These are phyloP conservation scores for Melanotaenia nigrans DNA, from an alignment of 2,797 vertebrate species.

Conservation along the genomic window DNA sequence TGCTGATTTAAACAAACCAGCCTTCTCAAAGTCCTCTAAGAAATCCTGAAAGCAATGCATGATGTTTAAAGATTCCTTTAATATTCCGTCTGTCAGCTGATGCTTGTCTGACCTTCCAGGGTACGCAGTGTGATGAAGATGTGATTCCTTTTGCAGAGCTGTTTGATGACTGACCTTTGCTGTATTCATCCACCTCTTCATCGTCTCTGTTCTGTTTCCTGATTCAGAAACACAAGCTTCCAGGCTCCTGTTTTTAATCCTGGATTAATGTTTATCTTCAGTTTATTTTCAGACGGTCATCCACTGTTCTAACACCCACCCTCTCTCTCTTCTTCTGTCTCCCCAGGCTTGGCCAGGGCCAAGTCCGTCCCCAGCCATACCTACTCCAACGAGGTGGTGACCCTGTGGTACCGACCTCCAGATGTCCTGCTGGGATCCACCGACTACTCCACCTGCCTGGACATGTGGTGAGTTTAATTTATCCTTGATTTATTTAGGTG, in stretches of 20 bases:
- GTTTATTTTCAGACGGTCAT: conserved; percentile 34
- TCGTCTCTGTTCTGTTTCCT: too few relatives aligned
- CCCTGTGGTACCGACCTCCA: conserved; percentile 96
- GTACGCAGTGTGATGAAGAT: too few relatives aligned
- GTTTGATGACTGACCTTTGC: too few relatives aligned
- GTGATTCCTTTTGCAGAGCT: too few relatives aligned
- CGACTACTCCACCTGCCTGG: conserved; percentile 97
- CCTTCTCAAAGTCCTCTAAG: too few relatives aligned
- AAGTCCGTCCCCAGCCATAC: conserved; percentile 98
- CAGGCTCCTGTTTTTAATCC: background rate
- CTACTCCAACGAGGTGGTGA: conserved; percentile 98
- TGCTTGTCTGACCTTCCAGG: too few relatives aligned
- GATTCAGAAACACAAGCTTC: background rate
- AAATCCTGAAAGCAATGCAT: too few relatives aligned
- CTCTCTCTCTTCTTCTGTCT: conserved; percentile 29
- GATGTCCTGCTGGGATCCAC: conserved; percentile 97
- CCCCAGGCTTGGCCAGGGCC: conserved; percentile 92
- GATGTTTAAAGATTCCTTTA: too few relatives aligned
- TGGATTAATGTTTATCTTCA: background rate
- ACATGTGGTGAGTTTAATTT: conserved; percentile 91
- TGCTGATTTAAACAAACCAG: too few relatives aligned
- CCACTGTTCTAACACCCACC: conserved; percentile 45
- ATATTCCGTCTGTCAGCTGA: too few relatives aligned
- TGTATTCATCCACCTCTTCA: too few relatives aligned
- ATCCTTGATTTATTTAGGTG: too few relatives aligned